Evolutionary conservation across 92 coral and sea anemone genomes (phyloP).

Genomic region (Parazoanthus swiftii): DNA sequence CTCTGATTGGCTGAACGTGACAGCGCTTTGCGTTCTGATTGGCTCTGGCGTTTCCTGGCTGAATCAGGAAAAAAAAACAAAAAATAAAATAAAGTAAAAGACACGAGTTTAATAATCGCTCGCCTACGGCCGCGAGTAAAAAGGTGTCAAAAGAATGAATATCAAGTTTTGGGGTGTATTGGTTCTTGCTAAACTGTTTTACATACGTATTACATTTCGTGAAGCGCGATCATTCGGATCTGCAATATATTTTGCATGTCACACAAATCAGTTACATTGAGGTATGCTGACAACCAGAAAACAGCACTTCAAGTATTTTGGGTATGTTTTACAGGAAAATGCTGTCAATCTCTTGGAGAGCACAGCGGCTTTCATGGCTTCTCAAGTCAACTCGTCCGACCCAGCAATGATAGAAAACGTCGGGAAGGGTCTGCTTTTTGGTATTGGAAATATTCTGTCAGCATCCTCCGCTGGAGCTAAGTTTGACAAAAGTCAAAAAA

Average conservation of each 20-base stretch:
- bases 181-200: too few species aligned
- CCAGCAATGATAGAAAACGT: slow-evolving; percentile 68
- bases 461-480: slow-evolving; percentile 70
- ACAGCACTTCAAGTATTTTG: background rate
- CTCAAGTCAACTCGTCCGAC: slow-evolving; percentile 55
- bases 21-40: too few species aligned
- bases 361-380: slow-evolving; percentile 76
- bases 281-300: background rate
- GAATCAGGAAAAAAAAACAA: too few species aligned
- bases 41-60: too few species aligned
- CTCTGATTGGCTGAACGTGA: too few species aligned
- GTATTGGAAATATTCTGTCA: slow-evolving; percentile 73
- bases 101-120: too few species aligned
- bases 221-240: background rate
- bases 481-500: slow-evolving; percentile 28
- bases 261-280: background rate
- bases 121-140: too few species aligned
- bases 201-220: too few species aligned
- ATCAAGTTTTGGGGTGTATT: too few species aligned
- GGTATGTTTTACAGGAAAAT: slow-evolving; percentile 50
- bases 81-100: too few species aligned
- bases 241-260: background rate
- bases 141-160: too few species aligned
- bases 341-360: slow-evolving; percentile 71
- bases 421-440: slow-evolving; percentile 79